A percentile compares a stretch with the other conserved stretches of the same genome.
These are phyloP conservation scores for Nannoperca australis DNA, from an alignment of 2,797 vertebrate genomes.

Conservation along the genomic window DNA sequence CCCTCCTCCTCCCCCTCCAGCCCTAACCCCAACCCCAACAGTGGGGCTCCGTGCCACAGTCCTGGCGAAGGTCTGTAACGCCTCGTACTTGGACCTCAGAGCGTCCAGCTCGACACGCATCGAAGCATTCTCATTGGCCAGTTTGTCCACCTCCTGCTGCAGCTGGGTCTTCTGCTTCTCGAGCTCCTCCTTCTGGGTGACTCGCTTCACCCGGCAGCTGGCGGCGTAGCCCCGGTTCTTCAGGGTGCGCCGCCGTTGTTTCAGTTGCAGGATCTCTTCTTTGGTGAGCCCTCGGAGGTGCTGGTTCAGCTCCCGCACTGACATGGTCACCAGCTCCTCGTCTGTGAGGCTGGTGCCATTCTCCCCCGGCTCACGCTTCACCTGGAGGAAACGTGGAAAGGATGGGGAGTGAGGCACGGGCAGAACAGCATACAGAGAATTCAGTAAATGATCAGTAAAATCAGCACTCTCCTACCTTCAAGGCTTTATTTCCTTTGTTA, in stretches of 20 bases:
- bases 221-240: constrained; percentile 98
- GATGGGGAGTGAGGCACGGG: constrained; percentile 4
- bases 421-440: not conserved
- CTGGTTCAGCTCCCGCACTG: constrained; percentile 98
- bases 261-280: constrained; percentile 97
- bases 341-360: constrained; percentile 99
- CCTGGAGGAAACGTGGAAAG: constrained; percentile 79
- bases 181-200: constrained; percentile 99
- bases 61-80: constrained; percentile 97
- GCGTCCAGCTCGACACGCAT: constrained; percentile 97
- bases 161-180: constrained; percentile 97
- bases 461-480: constrained; percentile 89
- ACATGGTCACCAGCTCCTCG: constrained; percentile 99
- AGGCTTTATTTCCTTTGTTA: constrained; percentile 99
- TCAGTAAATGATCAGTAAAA: not conserved
- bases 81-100: constrained; percentile 97
- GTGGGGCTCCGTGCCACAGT: constrained; percentile 95
- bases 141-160: constrained; percentile 98
- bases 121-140: constrained; percentile 95
- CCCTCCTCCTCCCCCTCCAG: constrained; percentile 89
- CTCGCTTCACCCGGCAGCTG: constrained; percentile 97
- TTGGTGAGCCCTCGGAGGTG: constrained; percentile 96
- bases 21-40: constrained; percentile 90
- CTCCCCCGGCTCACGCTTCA: constrained; percentile 98
- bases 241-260: constrained; percentile 96